Evolutionary conservation across 2,888 invertebrate genomes (phyloP), one percentile per base, ranked within the genome.

Genomic region (Lithophane ornitopus): DNA sequence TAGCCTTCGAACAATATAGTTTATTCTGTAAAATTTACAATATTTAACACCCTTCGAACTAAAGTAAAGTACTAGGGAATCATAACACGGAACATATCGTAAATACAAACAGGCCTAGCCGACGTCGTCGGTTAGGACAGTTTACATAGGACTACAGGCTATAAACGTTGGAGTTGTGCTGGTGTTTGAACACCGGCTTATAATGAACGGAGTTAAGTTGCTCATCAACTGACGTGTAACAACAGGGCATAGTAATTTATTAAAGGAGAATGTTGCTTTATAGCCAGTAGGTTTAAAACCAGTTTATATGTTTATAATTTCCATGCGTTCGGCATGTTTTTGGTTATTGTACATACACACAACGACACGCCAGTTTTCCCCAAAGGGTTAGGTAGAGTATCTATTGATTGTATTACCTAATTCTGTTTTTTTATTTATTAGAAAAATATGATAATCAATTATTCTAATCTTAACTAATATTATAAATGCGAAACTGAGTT

Each of bases 181-280:
- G n/a, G n/a, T 34, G 67, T 52, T 16, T 67, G 16, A n/a, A 52
- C 49, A 52, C 34, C 16, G 34, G 34, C 19, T 34, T 67, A 34
- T 52, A 52, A 67, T 67, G 16, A 52, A 67, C 7, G 16, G 16
- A 67, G n/a, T 67, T 39, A 52, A 34, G n/a, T 16, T 34, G 19
- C 67, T 67, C 52, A 67, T 52, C 16, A 67, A 52, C 52, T n/a
- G 34, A n/a, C 67, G 52, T 52, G 34, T 52, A 67, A 49, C 16
- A 34, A 34, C 16, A 52, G 34, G 34, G 11, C 7, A 39, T 67
- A 52, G 52, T 52, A 16, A 52, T 39, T 34, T 52, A 52, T 16
- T 67, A n/a, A 67, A n/a, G n/a, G 11, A 34, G 34, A 34, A 34
- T 52, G 34, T 67, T 34, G 11, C 49, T 67, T 52, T n/a, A 34